phyloP scores from a whole-genome alignment of 2,888 invertebrate species.

The Laothoe populi region DNA sequence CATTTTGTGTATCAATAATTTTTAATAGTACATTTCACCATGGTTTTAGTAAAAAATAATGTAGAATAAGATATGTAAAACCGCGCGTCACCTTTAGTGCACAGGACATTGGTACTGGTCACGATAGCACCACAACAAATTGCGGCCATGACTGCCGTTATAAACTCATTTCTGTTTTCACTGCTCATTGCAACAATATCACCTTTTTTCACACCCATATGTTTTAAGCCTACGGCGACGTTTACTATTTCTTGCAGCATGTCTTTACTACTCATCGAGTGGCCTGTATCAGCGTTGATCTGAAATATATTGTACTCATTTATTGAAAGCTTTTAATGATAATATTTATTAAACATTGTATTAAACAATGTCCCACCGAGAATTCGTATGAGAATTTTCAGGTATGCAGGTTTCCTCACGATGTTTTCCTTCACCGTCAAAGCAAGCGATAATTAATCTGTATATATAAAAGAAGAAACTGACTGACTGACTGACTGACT shows the following conservation, averaged over 20 bases:
- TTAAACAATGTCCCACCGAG: too few species aligned
- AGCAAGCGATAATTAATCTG: too few species aligned
- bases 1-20: too few species aligned
- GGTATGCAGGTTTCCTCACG: too few species aligned
- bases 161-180: constrained; percentile 82
- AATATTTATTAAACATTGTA: too few species aligned
- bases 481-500: too few species aligned
- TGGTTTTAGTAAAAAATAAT: not conserved
- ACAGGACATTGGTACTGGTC: constrained; percentile 81
- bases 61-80: not conserved
- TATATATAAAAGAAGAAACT: too few species aligned
- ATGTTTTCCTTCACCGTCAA: too few species aligned
- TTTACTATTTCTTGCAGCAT: constrained; percentile 76
- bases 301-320: constrained; percentile 35
- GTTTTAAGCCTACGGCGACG: constrained; percentile 74
- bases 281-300: constrained; percentile 43
- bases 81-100: constrained; percentile 66
- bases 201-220: constrained; percentile 68
- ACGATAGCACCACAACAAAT: constrained; percentile 69
- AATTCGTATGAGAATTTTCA: too few species aligned
- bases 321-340: not conserved
- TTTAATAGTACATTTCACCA: not conserved
- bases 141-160: constrained; percentile 70
- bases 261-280: constrained; percentile 58
- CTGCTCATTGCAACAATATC: constrained; percentile 80